A percentile compares a stretch with the other conserved stretches of the same genome.
phyloP scores from a whole-genome alignment of 2,113 vertebrate species.

The Monarcha castaneiventris region DNA sequence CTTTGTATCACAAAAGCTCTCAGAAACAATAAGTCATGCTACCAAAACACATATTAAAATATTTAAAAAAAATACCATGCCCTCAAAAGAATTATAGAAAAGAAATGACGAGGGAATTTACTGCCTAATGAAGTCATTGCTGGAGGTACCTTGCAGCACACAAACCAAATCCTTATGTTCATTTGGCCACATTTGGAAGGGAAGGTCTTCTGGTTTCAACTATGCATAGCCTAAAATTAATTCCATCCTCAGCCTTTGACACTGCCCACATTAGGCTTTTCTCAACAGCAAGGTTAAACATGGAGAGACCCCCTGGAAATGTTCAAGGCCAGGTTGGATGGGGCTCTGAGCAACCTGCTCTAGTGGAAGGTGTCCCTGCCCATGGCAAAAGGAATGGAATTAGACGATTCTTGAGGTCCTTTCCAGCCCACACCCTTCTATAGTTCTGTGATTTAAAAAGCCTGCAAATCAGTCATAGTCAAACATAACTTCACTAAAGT shows the following conservation, averaged over 20 bases:
- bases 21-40: not conserved
- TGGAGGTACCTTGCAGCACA: not conserved
- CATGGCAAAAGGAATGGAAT: not conserved
- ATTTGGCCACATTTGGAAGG: not conserved
- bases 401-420: not conserved
- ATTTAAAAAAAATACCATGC: not conserved
- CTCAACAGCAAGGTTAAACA: not conserved
- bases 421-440: not conserved
- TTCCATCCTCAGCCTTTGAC: not conserved
- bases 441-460: not conserved
- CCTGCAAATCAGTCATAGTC: not conserved
- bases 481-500: not conserved
- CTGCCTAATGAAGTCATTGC: not conserved
- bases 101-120: not conserved
- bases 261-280: not conserved
- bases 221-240: not conserved
- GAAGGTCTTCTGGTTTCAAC: not conserved
- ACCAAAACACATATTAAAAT: not conserved
- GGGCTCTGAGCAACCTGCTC: not conserved
- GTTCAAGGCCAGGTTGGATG: not conserved
- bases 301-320: not conserved
- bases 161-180: not conserved
- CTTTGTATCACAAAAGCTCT: not conserved
- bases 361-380: not conserved
- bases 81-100: not conserved